Conservation (phyloP, 2,888 invertebrate species). For the Limnephilus auricula region DNA sequence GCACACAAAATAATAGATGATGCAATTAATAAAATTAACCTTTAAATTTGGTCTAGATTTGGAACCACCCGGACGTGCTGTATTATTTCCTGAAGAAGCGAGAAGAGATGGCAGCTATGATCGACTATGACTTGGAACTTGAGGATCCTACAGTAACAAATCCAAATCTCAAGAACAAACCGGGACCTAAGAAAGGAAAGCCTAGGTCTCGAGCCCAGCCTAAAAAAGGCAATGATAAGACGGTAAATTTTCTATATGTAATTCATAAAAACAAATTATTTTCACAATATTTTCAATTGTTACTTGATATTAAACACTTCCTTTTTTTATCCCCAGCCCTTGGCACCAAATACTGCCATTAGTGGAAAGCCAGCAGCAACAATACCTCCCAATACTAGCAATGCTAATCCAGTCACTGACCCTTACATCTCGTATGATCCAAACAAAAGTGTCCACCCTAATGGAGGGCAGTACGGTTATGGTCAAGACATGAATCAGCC, state of each 20-base stretch:
- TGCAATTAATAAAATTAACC: not conserved
- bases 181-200: constrained; percentile 57
- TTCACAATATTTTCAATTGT: not conserved
- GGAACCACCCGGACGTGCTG: constrained; percentile 96
- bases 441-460: constrained; percentile 58
- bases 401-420: constrained; percentile 65
- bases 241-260: constrained; percentile 49
- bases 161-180: constrained; percentile 39
- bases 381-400: constrained; percentile 74
- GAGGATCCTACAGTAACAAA: constrained; percentile 79
- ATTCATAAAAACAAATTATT: not conserved
- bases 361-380: constrained; percentile 75
- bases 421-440: constrained; percentile 57
- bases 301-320: constrained; percentile 6
- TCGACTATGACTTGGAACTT: constrained; percentile 86
- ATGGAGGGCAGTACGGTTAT: constrained; percentile 61
- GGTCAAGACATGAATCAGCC: constrained; percentile 66
- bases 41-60: constrained; percentile 78
- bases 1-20: not conserved
- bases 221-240: constrained; percentile 66
- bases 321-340: constrained; percentile 49
- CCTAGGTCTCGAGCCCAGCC: constrained; percentile 69
- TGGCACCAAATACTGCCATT: constrained; percentile 69
- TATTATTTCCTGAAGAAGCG: constrained; percentile 92
- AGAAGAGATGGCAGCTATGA: constrained; percentile 84